Evolutionary conservation across 1,140 invertebrate genomes (phyloP).

Genomic region (Apis dorsata): DNA sequence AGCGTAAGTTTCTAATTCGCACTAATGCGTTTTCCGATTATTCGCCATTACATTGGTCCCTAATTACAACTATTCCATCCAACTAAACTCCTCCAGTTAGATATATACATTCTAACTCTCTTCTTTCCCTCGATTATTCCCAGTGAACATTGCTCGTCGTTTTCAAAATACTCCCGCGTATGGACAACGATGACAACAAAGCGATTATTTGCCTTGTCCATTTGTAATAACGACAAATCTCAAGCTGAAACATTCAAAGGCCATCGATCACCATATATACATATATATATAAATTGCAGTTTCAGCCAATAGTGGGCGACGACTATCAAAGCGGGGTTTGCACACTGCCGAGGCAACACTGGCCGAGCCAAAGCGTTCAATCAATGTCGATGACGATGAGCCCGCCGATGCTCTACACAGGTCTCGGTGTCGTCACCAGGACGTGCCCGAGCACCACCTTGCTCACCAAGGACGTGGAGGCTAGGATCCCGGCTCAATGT

Average conservation of each 20-base stretch:
- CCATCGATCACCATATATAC: background rate
- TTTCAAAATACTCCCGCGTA: background rate
- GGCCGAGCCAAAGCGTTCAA: conserved; percentile 74
- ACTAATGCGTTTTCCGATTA: background rate
- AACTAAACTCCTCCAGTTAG: background rate
- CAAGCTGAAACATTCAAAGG: background rate
- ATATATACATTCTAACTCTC: background rate
- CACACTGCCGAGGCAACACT: conserved; percentile 78
- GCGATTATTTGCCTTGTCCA: too few relatives aligned
- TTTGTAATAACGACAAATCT: background rate
- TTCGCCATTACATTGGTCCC: background rate
- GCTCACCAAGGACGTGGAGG: conserved; percentile 73
- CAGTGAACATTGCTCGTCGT: too few relatives aligned
- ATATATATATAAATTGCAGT: conserved; percentile 54
- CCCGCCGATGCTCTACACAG: conserved; percentile 74
- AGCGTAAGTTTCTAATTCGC: conserved; percentile 67
- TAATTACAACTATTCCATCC: background rate
- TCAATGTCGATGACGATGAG: conserved; percentile 76
- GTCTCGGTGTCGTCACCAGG: conserved; percentile 70
- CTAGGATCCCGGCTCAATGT: conserved; percentile 70
- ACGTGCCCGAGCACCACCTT: conserved; percentile 71
- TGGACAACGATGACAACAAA: too few relatives aligned
- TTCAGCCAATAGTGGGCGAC: conserved; percentile 75
- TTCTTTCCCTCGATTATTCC: too few relatives aligned
- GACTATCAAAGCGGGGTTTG: conserved; percentile 77